Base-by-base conservation (phyloP, 2,797 vertebrate species). In the Mionectes olivaceus region DNA sequence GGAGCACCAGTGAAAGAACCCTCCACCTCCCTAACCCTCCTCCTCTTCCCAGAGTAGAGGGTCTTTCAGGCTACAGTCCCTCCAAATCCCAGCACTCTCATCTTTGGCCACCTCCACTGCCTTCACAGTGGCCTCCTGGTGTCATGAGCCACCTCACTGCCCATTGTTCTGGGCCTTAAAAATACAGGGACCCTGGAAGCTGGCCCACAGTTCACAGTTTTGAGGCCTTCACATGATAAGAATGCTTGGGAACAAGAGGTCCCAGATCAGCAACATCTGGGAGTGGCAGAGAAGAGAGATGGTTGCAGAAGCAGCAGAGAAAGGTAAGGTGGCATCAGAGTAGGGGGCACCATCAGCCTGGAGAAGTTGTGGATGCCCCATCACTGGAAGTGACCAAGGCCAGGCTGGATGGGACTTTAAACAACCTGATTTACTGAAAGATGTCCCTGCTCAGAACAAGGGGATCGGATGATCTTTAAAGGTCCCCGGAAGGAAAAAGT, bases 301-400 rank as follows among this genome's bases (percentile, higher is more conserved):
- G 35, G 15, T 57, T 52, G 13, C n/a, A 64, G 69, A 27, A 57
- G n/a, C 23, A 2, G 1, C 0, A 2, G 43, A 75, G 28, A 52
- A 70, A 46, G 25, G 56, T 16, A 39, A 46, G n/a, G 30, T 46
- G 19, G n/a, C 2, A 0, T 63, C 15, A 30, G 56, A 50, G 13
- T 28, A 63, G 39, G 4, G 18, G 25, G 30, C 14, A 59, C 39
- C 28, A 61, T 32, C 39, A 64, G 30, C 32, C 32, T 23, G 33
- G 43, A 65, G 32, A 46, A 46, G 23, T 1, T 46, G 16, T 46
- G 32, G 43, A 33, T 46, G 23, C 11, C 43, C 32, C 23, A 7
- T 27, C 7, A 6, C 33, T 44, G 28, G 19, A 27, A 71, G 41
- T 0, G 0, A 39, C 37, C 35, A 53, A 24, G n/a, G 43, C n/a